Conservation (phyloP, 2,113 vertebrate species). For the Poeciliopsis turrubarensis region DNA sequence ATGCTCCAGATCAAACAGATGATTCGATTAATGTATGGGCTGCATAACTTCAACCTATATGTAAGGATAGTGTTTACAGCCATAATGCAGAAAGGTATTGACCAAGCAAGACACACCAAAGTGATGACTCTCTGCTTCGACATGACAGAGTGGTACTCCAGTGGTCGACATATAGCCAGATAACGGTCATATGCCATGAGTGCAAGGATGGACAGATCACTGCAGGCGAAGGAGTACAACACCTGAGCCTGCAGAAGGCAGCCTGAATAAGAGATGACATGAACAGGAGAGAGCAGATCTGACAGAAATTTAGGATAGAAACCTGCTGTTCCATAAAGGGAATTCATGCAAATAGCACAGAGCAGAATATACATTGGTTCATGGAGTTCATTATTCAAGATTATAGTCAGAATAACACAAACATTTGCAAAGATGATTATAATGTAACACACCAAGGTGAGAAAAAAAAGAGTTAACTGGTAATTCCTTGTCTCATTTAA, state of each 20-base stretch:
- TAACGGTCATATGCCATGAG: conserved; percentile 60
- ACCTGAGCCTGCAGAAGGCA: conserved; percentile 54
- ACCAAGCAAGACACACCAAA: conserved; percentile 32
- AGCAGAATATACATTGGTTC: conserved; percentile 63
- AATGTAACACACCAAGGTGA: conserved; percentile 43
- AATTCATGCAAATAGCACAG: conserved; percentile 51
- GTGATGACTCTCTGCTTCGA: conserved; percentile 12
- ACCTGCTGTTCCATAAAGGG: conserved; percentile 49
- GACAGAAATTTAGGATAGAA: conserved; percentile 57
- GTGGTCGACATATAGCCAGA: conserved; percentile 57
- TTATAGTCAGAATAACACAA: conserved; percentile 36
- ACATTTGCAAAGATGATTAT: conserved; percentile 33
- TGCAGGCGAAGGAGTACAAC: conserved; percentile 29
- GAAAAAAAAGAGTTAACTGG: conserved; percentile 10
- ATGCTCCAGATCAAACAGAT: conserved; percentile 46
- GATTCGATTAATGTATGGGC: conserved; percentile 24
- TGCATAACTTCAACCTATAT: conserved; percentile 36
- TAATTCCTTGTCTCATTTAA: conserved; percentile 24
- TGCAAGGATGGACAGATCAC: conserved; percentile 46
- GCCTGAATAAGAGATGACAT: conserved; percentile 44
- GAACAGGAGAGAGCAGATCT: conserved; percentile 46
- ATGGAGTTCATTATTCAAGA: no score
- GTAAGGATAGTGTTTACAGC: conserved; percentile 10
- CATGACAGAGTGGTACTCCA: conserved; percentile 53
- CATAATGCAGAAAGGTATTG: conserved; percentile 16